Percentiles rank a stretch among this genome's conserved stretches.
These are phyloP conservation scores for Pycnonotus jocosus DNA, from an alignment of 2,113 vertebrate species.

Conservation along the genomic window DNA sequence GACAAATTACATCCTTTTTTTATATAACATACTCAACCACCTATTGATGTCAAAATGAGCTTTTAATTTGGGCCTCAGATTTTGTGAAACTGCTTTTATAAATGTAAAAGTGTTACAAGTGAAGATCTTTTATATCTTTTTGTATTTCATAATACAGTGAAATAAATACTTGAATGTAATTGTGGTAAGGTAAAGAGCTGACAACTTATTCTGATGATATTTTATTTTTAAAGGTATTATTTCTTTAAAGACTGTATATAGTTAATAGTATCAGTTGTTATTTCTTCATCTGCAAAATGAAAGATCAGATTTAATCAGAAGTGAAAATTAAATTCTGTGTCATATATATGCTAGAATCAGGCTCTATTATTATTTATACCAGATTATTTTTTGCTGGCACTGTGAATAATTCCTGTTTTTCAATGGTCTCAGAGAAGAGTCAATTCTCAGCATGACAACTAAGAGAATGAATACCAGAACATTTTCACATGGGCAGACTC, in stretches of 20 bases:
- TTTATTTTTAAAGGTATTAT: background rate
- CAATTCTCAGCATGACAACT: background rate
- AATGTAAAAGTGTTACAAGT: background rate
- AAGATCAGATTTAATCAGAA: background rate
- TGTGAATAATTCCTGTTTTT: background rate
- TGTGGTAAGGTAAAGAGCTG: background rate
- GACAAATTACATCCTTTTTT: background rate
- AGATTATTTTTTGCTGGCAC: background rate
- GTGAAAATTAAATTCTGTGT: background rate
- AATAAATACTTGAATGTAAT: background rate
- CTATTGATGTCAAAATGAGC: background rate
- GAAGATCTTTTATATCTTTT: background rate
- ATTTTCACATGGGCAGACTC: background rate
- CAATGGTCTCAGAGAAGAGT: background rate
- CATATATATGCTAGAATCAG: background rate
- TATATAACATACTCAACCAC: background rate
- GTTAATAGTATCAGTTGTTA: background rate
- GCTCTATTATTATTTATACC: background rate
- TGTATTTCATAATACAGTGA: background rate
- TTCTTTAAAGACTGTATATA: background rate
- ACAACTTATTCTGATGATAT: background rate
- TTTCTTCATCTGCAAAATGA: background rate
- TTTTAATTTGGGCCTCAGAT: background rate
- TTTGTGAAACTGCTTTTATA: background rate
- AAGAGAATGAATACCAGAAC: background rate